A percentile compares a stretch with the other conserved stretches of the same genome.
Conservation (phyloP, 2,888 invertebrate genomes). For the Melipona beecheii region DNA sequence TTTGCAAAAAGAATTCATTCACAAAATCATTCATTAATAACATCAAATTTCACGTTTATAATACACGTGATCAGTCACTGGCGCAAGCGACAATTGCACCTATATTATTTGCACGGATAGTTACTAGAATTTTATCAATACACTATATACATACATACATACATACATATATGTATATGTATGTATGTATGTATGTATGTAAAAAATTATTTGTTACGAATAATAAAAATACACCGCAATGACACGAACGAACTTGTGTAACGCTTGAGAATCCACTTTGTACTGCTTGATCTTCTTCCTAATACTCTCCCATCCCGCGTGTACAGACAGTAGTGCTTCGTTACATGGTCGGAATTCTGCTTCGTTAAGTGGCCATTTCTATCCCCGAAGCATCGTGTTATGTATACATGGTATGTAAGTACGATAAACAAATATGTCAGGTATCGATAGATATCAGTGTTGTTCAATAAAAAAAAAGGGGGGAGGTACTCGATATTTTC, state of each 20-base stretch:
- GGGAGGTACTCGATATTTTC: background rate
- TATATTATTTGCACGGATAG: background rate
- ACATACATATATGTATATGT: too few species aligned
- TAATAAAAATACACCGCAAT: background rate
- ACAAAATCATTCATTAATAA: background rate
- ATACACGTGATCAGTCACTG: background rate
- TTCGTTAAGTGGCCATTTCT: background rate
- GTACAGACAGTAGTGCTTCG: conserved; percentile 37
- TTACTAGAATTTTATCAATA: background rate
- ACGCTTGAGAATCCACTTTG: conserved; percentile 63
- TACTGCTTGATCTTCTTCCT: conserved; percentile 68
- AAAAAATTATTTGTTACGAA: background rate
- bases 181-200: background rate
- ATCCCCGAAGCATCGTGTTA: background rate
- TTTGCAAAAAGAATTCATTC: background rate
- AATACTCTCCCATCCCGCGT: conserved; percentile 59
- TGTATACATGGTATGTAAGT: background rate
- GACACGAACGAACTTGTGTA: conserved; percentile 29
- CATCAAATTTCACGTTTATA: background rate
- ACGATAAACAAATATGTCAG: conserved; percentile 3
- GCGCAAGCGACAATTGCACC: background rate
- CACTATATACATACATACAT: too few species aligned
- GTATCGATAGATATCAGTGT: background rate
- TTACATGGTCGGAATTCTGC: conserved; percentile 2
- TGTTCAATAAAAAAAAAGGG: background rate